Base-by-base conservation (phyloP, 92 coral and sea anemone species). In the Muricea muricata region DNA sequence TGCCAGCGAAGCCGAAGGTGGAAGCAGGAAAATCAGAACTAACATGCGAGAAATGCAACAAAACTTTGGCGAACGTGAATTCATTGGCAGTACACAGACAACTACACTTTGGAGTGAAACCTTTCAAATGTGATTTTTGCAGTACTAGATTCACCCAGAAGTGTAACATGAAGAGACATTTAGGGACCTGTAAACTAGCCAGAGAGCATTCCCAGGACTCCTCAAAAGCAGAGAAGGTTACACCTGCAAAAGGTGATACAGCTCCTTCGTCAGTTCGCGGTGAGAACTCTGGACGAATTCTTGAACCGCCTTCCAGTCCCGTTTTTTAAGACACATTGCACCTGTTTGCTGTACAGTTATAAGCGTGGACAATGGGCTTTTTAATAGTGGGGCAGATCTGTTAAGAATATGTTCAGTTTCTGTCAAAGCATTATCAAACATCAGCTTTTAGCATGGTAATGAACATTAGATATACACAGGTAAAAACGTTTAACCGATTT, bases 121-220 rank as follows among this genome's bases (percentile, higher is more conserved):
- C 80, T 31, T 50, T 75, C 80, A 75, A 47, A 34, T 75, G 80
- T 17, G 80, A 75, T 26, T 57, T 47, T 75, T 75, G 80, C 39
- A 33, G 31, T 28, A 13, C 50, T 5, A 50, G 40, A 21, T 75
- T 75, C 26, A 75, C 80, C 7, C 80, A 75, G n/a, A 28, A 29
- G 39, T 54, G 79, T 13, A 50, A 57, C 5, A 47, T 75, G 65
- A 75, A 75, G 52, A 75, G 61, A 75, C 80, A 75, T 40, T 13
- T 75, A 35, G 34, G 65, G 6, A 75, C 41, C 1, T 75, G 80
- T 26, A 75, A 75, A 7, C 42, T 33, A 12, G 37, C 39, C 2
- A 10, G 10, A 7, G 70, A 63, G 18, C 70, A 26, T 18, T 52
- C 60, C 18, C 18, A 63, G 8, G 30, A 26, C 23, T 63, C 70